Evolutionary conservation across 2,888 invertebrate species (phyloP).

Genomic region (Drosophila parthenogenetica): DNA sequence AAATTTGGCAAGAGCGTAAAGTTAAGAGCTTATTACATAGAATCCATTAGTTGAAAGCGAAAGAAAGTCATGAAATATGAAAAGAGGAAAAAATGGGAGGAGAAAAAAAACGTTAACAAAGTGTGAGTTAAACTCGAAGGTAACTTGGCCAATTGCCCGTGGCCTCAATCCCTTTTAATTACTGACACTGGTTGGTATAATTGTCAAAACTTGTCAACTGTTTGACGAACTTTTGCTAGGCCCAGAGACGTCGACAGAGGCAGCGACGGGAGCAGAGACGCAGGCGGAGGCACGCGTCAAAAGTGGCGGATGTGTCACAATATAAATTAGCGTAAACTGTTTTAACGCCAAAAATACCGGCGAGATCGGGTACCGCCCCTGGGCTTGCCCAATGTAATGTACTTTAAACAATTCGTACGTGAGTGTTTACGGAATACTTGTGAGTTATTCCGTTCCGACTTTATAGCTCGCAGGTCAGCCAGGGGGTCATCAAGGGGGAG

Average conservation of each 20-base stretch:
- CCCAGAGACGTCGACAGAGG: neutral
- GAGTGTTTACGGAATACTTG: conserved; percentile 38
- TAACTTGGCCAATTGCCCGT: conserved; percentile 52
- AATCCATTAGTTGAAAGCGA: conserved; percentile 71
- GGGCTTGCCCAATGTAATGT: conserved; percentile 43
- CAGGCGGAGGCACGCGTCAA: conserved; percentile 53
- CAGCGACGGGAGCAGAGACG: neutral
- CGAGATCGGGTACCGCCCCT: conserved; percentile 23
- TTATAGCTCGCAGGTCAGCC: conserved; percentile 55
- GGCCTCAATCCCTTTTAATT: conserved; percentile 72
- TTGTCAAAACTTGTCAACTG: conserved; percentile 74
- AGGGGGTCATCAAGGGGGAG: conserved; percentile 34
- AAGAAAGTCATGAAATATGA: conserved; percentile 56
- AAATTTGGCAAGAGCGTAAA: conserved; percentile 65
- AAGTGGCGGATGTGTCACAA: conserved; percentile 70
- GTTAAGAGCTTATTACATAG: conserved; percentile 61
- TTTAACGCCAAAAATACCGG: conserved; percentile 63
- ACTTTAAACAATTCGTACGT: conserved; percentile 31
- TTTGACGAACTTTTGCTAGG: conserved; percentile 41
- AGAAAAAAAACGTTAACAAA: conserved; percentile 17
- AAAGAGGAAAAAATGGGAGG: neutral
- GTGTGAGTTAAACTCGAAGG: conserved; percentile 17
- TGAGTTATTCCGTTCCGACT: conserved; percentile 6
- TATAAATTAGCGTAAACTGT: conserved; percentile 78
- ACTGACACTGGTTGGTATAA: conserved; percentile 56